Conservation (phyloP, 1,140 invertebrate species). For the Globodera rostochiensis region DNA sequence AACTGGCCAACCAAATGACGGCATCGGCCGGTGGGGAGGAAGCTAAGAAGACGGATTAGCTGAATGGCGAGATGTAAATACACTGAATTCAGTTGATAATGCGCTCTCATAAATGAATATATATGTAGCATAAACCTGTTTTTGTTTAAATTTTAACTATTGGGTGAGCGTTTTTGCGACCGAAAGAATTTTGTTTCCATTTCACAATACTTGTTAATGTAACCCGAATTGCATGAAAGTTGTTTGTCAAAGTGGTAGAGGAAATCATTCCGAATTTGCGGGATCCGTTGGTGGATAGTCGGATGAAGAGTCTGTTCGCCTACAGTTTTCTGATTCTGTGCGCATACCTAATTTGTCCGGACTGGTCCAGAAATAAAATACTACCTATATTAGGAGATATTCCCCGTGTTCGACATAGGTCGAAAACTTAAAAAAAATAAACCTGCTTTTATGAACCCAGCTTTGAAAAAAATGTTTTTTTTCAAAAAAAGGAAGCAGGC, state of each 20-base stretch:
- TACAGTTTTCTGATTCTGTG: constrained; percentile 48
- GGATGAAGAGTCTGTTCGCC: constrained; percentile 41
- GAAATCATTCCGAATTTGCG: constrained; percentile 42
- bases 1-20: constrained; percentile 1
- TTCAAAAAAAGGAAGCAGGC: too few species aligned
- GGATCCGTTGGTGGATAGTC: constrained; percentile 37
- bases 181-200: neutral
- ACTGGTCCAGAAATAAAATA: too few species aligned
- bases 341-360: neutral
- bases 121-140: neutral
- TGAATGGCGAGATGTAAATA: too few species aligned
- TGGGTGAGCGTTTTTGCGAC: neutral
- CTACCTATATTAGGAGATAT: too few species aligned
- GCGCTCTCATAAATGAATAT: neutral
- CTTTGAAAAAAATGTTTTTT: too few species aligned
- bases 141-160: neutral
- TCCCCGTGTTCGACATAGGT: too few species aligned
- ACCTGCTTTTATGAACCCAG: too few species aligned
- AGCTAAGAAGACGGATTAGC: constrained; percentile 1
- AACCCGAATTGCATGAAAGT: neutral
- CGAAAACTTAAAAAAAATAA: too few species aligned
- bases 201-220: neutral
- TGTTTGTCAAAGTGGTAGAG: neutral
- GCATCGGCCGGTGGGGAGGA: neutral
- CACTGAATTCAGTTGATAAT: too few species aligned